Conservation (phyloP, 2,888 invertebrate genomes). For the Mesoligia furuncula region DNA sequence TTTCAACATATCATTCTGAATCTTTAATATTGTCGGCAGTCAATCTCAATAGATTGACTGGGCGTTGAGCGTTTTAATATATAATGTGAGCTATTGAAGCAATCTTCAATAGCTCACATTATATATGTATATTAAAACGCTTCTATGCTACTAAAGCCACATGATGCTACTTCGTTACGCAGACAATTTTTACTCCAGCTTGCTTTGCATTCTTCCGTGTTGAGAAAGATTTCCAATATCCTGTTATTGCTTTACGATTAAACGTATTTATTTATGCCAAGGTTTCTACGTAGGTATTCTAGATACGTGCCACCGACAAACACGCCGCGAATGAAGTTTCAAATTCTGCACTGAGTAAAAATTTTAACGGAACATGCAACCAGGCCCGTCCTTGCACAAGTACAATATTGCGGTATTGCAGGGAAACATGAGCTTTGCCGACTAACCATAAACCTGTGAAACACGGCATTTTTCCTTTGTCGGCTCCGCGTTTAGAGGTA, state of each 20-base stretch:
- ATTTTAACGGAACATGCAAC: conserved; percentile 41
- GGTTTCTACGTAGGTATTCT: conserved; percentile 20
- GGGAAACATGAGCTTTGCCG: conserved; percentile 33
- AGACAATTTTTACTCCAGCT: conserved; percentile 18
- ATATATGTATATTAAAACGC: background rate
- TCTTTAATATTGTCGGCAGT: background rate
- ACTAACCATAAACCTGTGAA: conserved; percentile 13
- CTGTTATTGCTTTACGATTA: conserved; percentile 22
- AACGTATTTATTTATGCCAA: conserved; percentile 22
- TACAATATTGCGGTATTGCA: conserved; percentile 24
- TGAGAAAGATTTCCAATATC: conserved; percentile 25
- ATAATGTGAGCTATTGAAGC: too few relatives aligned
- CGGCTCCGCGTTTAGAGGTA: conserved; percentile 10
- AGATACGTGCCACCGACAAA: conserved; percentile 3
- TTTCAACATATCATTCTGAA: too few relatives aligned
- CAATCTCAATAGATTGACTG: too few relatives aligned
- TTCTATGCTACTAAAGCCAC: background rate
- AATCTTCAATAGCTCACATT: background rate
- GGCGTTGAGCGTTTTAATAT: too few relatives aligned
- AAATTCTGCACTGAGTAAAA: conserved; percentile 38
- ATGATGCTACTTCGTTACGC: background rate
- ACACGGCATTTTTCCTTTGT: conserved; percentile 34
- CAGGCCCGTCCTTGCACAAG: conserved; percentile 21
- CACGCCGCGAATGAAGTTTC: conserved; percentile 29
- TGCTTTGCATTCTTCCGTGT: conserved; percentile 28